Evolutionary conservation across 2,797 vertebrate genomes (phyloP).

Genomic region (Pterois miles): DNA sequence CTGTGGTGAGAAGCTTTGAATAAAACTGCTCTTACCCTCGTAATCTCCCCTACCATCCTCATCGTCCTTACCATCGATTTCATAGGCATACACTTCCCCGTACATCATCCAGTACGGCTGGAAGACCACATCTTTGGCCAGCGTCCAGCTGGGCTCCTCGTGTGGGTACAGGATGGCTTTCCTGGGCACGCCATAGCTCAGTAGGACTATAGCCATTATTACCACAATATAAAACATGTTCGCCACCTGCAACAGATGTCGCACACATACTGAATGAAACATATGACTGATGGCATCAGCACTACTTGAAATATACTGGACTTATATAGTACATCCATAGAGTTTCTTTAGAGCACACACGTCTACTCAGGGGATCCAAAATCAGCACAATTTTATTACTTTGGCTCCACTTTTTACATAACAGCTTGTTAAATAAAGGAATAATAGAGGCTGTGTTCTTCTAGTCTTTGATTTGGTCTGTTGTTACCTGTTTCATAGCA

Average conservation of each 20-base stretch:
- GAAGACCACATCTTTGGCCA: slow-evolving; percentile 96
- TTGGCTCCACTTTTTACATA: background rate
- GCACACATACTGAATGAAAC: background rate
- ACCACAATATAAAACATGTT: slow-evolving; percentile 99
- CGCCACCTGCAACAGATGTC: slow-evolving; percentile 88
- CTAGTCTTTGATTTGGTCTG: background rate
- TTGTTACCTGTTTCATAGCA: background rate
- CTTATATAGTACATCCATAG: background rate
- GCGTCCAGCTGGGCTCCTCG: slow-evolving; percentile 91
- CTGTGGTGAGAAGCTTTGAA: slow-evolving; percentile 41
- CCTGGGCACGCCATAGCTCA: slow-evolving; percentile 97
- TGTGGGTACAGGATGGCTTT: slow-evolving; percentile 95
- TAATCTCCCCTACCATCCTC: slow-evolving; percentile 58
- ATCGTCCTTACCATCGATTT: slow-evolving; percentile 94
- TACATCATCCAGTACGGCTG: slow-evolving; percentile 99
- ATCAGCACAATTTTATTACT: background rate
- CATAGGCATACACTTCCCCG: slow-evolving; percentile 98
- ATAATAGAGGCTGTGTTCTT: background rate
- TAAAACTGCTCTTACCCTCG: slow-evolving; percentile 46
- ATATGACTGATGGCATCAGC: background rate
- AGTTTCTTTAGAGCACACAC: background rate
- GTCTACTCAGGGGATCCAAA: slow-evolving; percentile 15
- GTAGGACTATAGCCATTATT: slow-evolving; percentile 96
- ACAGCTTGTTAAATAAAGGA: background rate
- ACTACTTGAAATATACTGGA: background rate